A percentile compares a stretch with the other conserved stretches of the same genome.
Evolutionary conservation across 92 coral and sea anemone species (phyloP).

Genomic region (Paragorgia papillata): DNA sequence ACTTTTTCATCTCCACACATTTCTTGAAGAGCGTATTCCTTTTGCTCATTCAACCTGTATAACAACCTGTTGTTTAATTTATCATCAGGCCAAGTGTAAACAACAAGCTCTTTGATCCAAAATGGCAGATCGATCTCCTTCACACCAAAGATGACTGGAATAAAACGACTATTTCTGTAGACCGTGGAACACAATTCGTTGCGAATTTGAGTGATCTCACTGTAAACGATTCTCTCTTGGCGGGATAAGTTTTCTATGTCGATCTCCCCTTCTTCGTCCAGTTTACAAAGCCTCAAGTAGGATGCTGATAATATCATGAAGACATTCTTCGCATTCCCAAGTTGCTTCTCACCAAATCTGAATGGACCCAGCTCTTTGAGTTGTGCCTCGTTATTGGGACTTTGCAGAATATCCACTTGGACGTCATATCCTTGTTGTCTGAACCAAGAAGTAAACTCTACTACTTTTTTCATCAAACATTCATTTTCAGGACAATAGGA

Average conservation of each 20-base stretch:
- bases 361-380: constrained; percentile 24
- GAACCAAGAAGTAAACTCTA: constrained; percentile 11
- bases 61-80: background rate
- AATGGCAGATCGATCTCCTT: background rate
- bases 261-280: background rate
- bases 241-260: background rate
- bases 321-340: constrained; percentile 9
- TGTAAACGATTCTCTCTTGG: background rate
- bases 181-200: background rate
- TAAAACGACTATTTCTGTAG: background rate
- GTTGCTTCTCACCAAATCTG: constrained; percentile 22
- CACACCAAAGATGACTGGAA: background rate
- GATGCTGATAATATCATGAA: constrained; percentile 22
- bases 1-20: too few species aligned
- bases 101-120: background rate
- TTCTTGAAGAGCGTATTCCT: background rate
- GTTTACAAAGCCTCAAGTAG: constrained; percentile 17
- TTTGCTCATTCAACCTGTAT: background rate
- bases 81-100: background rate
- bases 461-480: background rate
- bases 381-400: constrained; percentile 2
- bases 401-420: constrained; percentile 25
- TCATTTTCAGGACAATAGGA: constrained; percentile 25
- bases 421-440: constrained; percentile 28
- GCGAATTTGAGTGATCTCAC: background rate